These are phyloP conservation scores for Cenopis cana DNA, from an alignment of 2,888 invertebrate genomes.

Conservation along the genomic window DNA sequence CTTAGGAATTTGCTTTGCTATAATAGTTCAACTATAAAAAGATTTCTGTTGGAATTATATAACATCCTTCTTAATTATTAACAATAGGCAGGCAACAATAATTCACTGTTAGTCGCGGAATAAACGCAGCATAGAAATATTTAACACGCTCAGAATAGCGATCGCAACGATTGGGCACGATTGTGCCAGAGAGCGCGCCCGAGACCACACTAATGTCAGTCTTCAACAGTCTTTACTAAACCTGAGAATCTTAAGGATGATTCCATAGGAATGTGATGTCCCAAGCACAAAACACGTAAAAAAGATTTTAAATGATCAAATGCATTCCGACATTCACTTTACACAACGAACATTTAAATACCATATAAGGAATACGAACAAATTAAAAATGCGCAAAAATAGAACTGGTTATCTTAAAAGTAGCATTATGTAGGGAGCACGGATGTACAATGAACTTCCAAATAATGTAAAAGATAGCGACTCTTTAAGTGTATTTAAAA, in stretches of 20 bases:
- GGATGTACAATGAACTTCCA: no score
- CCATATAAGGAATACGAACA: no score
- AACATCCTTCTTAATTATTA: conserved; percentile 36
- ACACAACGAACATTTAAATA: no score
- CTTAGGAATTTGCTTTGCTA: background rate
- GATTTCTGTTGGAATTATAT: conserved; percentile 13
- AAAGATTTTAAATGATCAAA: no score
- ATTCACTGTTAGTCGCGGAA: conserved; percentile 35
- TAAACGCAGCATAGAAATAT: conserved; percentile 41
- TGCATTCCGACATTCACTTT: no score
- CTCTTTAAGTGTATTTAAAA: no score
- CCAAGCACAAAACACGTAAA: no score
- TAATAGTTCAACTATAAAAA: background rate
- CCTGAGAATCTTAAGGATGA: background rate
- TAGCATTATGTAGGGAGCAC: no score
- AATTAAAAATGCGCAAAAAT: no score
- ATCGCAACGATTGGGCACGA: conserved; percentile 75
- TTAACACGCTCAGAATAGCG: conserved; percentile 47
- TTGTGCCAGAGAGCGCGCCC: conserved; percentile 44
- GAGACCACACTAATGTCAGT: conserved; percentile 4
- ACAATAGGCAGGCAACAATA: conserved; percentile 38
- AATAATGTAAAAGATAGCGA: no score
- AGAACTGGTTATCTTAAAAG: no score
- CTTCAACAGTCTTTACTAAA: background rate
- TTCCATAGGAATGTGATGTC: background rate